These are phyloP conservation scores for Australoheros scitulus DNA, from an alignment of 2,113 vertebrate genomes.

Conservation along the genomic window DNA sequence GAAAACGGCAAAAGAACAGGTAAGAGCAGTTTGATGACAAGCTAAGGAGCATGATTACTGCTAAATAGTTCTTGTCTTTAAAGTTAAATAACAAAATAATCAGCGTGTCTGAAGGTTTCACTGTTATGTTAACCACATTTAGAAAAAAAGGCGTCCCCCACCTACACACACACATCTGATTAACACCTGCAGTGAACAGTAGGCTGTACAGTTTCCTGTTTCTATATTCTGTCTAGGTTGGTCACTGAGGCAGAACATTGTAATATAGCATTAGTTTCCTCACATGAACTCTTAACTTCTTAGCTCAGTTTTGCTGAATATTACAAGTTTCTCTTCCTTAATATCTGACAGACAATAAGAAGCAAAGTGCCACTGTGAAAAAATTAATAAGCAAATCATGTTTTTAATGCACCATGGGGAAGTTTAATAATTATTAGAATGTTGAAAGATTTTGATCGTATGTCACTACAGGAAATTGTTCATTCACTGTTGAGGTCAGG, in stretches of 20 bases:
- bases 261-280: background rate
- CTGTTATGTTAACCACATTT: background rate
- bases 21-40: constrained; percentile 21
- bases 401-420: background rate
- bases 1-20: constrained; percentile 85
- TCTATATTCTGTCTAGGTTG: constrained; percentile 17
- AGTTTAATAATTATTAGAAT: background rate
- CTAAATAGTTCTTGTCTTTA: background rate
- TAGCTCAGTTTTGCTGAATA: constrained; percentile 5
- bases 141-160: background rate
- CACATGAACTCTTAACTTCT: background rate
- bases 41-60: background rate
- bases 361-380: background rate
- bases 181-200: constrained; percentile 50
- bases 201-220: constrained; percentile 56
- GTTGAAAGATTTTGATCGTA: no score
- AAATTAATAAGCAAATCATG: background rate
- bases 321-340: constrained; percentile 39
- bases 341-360: constrained; percentile 10
- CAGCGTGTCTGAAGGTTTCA: background rate
- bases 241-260: constrained; percentile 43
- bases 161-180: constrained; percentile 23
- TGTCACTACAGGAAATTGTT: no score
- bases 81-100: background rate
- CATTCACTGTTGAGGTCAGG: no score